These are phyloP conservation scores for Myotis lucifugus DNA, from an alignment of 2,113 vertebrate species.

Conservation along the genomic window DNA sequence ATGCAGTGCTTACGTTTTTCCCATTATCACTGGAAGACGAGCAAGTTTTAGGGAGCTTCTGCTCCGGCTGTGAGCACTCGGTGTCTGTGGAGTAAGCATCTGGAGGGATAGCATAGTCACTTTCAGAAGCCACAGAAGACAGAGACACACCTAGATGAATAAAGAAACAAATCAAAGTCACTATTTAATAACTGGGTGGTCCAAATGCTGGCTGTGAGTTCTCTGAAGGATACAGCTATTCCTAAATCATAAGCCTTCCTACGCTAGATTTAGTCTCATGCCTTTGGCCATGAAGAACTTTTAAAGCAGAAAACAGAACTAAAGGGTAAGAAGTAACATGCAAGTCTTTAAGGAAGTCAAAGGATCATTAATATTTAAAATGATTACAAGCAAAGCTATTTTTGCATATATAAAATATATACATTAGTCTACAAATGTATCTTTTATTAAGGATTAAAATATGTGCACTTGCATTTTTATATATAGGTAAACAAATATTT, in stretches of 20 bases:
- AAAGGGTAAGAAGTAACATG: neutral
- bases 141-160: conserved; percentile 91
- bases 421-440: neutral
- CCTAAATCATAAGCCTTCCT: neutral
- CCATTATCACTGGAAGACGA: conserved; percentile 91
- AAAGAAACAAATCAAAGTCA: conserved; percentile 33
- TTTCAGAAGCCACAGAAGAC: conserved; percentile 95
- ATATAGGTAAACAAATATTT: neutral
- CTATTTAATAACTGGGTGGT: neutral
- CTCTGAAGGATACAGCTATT: neutral
- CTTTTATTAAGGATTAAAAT: conserved; percentile 46
- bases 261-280: neutral
- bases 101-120: conserved; percentile 98
- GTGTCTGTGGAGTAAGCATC: conserved; percentile 96
- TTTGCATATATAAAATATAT: conserved; percentile 5
- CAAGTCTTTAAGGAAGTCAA: conserved; percentile 14
- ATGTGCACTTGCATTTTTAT: neutral
- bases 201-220: neutral
- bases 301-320: conserved; percentile 10
- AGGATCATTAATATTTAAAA: neutral
- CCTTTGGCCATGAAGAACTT: neutral
- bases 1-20: conserved; percentile 89
- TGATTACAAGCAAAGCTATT: neutral
- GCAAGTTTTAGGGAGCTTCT: conserved; percentile 94
- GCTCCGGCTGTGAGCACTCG: conserved; percentile 95